Conservation (phyloP, 1,140 invertebrate genomes). For the Lepidurus couesii region DNA sequence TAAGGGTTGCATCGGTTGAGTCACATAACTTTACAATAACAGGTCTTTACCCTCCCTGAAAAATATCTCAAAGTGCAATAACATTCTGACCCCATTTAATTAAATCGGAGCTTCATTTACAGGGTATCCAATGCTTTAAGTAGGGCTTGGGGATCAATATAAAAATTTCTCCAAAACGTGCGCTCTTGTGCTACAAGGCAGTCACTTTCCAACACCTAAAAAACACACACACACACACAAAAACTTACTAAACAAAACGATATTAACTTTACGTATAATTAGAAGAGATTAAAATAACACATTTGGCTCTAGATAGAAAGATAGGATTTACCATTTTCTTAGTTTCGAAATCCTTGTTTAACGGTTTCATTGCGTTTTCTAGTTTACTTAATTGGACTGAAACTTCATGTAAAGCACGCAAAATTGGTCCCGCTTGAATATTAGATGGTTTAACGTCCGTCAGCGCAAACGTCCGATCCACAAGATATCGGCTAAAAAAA, state of each 20-base stretch:
- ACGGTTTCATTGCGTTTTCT: background rate
- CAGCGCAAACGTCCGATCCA: background rate
- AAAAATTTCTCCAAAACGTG: background rate
- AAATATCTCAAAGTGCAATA: background rate
- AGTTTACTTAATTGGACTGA: background rate
- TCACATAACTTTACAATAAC: background rate
- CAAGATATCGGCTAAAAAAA: background rate
- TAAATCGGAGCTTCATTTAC: background rate
- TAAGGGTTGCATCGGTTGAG: background rate
- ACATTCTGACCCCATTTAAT: background rate
- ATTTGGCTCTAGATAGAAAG: background rate
- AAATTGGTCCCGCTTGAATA: background rate
- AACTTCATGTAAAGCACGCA: background rate
- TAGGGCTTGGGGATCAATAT: slow-evolving; percentile 4
- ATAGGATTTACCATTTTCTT: background rate
- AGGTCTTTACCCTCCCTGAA: background rate
- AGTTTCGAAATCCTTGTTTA: background rate
- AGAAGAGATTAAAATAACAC: background rate
- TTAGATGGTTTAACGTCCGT: background rate
- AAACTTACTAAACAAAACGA: background rate
- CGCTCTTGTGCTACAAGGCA: background rate
- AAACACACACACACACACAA: no score
- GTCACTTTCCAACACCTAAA: background rate
- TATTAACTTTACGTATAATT: background rate
- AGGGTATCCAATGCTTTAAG: background rate